Evolutionary conservation across 2,888 invertebrate genomes (phyloP), one percentile per base, ranked within the genome.

Genomic region (Acleris literana): DNA sequence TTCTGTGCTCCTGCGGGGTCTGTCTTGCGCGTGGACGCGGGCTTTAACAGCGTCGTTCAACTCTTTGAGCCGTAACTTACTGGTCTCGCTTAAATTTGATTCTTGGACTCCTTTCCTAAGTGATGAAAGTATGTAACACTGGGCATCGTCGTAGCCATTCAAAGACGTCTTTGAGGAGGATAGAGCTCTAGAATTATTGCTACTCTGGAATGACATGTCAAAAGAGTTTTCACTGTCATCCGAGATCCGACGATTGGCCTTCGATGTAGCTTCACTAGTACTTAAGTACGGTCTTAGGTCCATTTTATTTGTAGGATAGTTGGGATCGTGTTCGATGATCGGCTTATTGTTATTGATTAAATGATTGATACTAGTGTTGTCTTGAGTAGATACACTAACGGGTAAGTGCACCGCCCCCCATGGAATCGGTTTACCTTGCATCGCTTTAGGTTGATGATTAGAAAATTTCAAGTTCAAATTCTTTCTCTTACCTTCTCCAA

Each of bases 61-160:
- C 44, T 74, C 74, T 74, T 72, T 77, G 3, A 71, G 33, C 29
- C 71, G 74, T 1, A 65, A 67, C 73, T 75, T 81, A 63, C 77
- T 81, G 67, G 77, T 79, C 9, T 49, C 49, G 1, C 5, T 5
- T 49, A 20, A 9, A 49, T 49, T 0, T 75, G 67, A 1, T 68
- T 5, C 11, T 76, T 5, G 2, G 43, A 33, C 18, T 72, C 11
- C 76, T 48, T 84, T 84, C 66, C 80, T 84, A 1, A 86, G 70
- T 2, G 76, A 72, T 2, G 84, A 84, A 74, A 87, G 74, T 2
- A 86, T 73, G 60, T 78, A 86, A 64, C 84, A 86, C 33, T 84
- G 80, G 0, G 77, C 69, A 20, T 82, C 78, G 29, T 83, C 78
- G 44, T 74, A 67, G 13, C 48, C 53, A 74, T 63, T 79, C 72